Conservation (phyloP, 2,888 invertebrate species). For the Pseudeuparius sepicola region DNA sequence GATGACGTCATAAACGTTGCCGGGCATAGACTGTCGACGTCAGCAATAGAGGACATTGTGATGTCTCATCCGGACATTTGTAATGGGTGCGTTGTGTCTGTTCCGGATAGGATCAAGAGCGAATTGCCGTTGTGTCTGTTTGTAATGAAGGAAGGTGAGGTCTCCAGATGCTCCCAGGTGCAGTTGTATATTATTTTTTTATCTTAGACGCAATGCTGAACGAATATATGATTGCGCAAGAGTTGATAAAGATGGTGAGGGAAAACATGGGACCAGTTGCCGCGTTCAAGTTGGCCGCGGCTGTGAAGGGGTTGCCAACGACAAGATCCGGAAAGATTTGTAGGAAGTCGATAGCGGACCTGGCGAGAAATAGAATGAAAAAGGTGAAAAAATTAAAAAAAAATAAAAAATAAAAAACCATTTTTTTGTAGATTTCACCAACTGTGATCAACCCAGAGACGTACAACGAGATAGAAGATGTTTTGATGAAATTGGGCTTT, state of each 20-base stretch:
- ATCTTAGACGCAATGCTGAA: slow-evolving; percentile 41
- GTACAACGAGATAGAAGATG: slow-evolving; percentile 65
- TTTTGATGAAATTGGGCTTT: slow-evolving; percentile 62
- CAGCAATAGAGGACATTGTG: slow-evolving; percentile 83
- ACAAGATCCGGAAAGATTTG: slow-evolving; percentile 77
- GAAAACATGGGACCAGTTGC: slow-evolving; percentile 78
- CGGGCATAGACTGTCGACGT: slow-evolving; percentile 82
- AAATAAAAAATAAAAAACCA: neutral
- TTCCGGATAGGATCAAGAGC: slow-evolving; percentile 82
- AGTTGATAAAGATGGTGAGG: slow-evolving; percentile 50
- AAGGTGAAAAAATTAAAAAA: slow-evolving; percentile 48
- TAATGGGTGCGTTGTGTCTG: slow-evolving; percentile 84
- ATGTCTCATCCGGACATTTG: slow-evolving; percentile 75
- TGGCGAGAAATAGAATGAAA: slow-evolving; percentile 71
- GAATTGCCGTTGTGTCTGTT: slow-evolving; percentile 84
- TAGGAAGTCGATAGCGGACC: slow-evolving; percentile 73
- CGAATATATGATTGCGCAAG: slow-evolving; percentile 45
- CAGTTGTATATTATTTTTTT: slow-evolving; percentile 8
- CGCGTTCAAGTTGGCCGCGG: slow-evolving; percentile 68
- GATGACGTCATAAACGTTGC: slow-evolving; percentile 96
- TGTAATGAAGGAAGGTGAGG: slow-evolving; percentile 56
- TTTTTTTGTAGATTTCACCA: slow-evolving; percentile 51
- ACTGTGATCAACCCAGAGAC: slow-evolving; percentile 82
- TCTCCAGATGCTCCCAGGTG: neutral
- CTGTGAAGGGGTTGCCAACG: slow-evolving; percentile 73